Percentiles rank a stretch among this genome's conserved stretches.
Conservation (phyloP, 1,140 invertebrate genomes). For the Macrocentrus cingulum region DNA sequence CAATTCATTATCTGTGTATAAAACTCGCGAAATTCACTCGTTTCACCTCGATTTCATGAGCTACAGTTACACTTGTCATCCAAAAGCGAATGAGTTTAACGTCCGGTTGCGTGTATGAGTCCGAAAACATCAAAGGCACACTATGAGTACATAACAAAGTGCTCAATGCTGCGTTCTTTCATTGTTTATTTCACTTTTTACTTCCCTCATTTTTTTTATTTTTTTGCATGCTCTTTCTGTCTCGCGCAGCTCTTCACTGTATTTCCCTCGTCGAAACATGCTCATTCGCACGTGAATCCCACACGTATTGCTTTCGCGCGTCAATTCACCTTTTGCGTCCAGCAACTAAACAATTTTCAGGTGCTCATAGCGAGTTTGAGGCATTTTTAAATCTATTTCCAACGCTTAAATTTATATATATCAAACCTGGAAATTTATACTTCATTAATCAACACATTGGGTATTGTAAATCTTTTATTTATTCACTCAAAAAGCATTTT, state of each 20-base stretch:
- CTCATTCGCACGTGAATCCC: constrained; percentile 7
- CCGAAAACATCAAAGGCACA: neutral
- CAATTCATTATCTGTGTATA: constrained; percentile 1
- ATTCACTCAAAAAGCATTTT: too few species aligned
- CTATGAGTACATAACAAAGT: constrained; percentile 15
- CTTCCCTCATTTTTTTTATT: neutral
- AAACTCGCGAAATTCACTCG: constrained; percentile 15
- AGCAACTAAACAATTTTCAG: constrained; percentile 5
- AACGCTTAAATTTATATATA: too few species aligned
- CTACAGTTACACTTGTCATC: neutral
- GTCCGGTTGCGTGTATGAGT: neutral
- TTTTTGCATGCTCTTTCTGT: too few species aligned
- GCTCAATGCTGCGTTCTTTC: constrained; percentile 10
- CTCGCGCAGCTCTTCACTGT: neutral
- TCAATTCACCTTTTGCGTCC: constrained; percentile 7
- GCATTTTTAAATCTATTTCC: neutral
- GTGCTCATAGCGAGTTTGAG: neutral
- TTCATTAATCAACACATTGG: too few species aligned
- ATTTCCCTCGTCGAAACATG: neutral
- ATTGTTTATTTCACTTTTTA: neutral
- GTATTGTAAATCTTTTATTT: too few species aligned
- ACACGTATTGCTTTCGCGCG: constrained; percentile 1
- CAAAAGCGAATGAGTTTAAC: constrained; percentile 16
- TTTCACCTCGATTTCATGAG: constrained; percentile 23
- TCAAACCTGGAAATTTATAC: too few species aligned